A percentile compares a stretch with the other conserved stretches of the same genome.
Evolutionary conservation across 2,888 invertebrate genomes (phyloP).

Genomic region (Trichacis sp.): DNA sequence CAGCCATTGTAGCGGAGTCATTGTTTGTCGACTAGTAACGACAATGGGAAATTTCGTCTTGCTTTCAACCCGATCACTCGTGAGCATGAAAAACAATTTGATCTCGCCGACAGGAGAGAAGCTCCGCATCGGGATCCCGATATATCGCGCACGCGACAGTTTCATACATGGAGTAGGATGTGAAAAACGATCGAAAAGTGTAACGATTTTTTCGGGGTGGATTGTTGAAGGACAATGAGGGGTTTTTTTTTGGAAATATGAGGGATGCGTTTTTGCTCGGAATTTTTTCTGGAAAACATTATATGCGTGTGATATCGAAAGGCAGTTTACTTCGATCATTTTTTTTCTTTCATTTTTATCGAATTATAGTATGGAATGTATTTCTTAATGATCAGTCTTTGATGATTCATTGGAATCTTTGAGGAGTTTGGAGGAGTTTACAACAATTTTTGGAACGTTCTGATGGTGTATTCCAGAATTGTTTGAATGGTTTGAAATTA

Average conservation of each 20-base stretch:
- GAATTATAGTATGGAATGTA: too few relatives aligned
- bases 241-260: neutral
- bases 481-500: too few relatives aligned
- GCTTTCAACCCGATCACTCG: conserved; percentile 17
- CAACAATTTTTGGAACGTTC: too few relatives aligned
- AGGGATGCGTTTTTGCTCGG: neutral
- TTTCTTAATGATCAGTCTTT: too few relatives aligned
- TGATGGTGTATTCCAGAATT: too few relatives aligned
- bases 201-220: neutral
- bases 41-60: conserved; percentile 40
- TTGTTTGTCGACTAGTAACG: conserved; percentile 46
- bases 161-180: neutral
- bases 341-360: too few relatives aligned
- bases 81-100: conserved; percentile 13
- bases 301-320: too few relatives aligned
- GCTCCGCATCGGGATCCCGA: neutral
- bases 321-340: too few relatives aligned
- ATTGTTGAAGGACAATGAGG: neutral
- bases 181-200: neutral
- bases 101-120: neutral
- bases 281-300: too few relatives aligned
- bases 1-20: conserved; percentile 37
- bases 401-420: too few relatives aligned
- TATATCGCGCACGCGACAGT: conserved; percentile 11
- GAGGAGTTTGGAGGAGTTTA: too few relatives aligned